Conservation (phyloP, 2,888 invertebrate genomes). For the Cataglyphis altisquamis region DNA sequence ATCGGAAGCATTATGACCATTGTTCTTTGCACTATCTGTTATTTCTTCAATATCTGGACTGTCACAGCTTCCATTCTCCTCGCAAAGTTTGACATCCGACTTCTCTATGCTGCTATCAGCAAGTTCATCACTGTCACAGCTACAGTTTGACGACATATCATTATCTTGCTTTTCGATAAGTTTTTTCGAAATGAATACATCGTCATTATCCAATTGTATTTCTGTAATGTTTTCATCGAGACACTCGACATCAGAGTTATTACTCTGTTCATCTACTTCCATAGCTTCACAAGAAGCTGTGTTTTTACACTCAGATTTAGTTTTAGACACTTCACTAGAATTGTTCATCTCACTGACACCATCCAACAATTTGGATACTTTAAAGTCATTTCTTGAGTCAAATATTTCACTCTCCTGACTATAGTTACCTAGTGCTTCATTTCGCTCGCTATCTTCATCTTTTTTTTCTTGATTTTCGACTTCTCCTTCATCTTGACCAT, state of each 20-base stretch:
- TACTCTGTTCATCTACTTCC: constrained; percentile 83
- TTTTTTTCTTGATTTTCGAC: constrained; percentile 64
- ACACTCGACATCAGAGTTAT: constrained; percentile 84
- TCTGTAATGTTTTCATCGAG: constrained; percentile 80
- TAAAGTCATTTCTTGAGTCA: constrained; percentile 69
- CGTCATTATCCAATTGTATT: constrained; percentile 83
- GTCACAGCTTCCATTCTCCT: constrained; percentile 84
- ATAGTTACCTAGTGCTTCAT: constrained; percentile 72
- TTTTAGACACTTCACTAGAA: constrained; percentile 83
- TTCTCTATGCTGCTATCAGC: constrained; percentile 75
- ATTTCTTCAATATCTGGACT: constrained; percentile 85
- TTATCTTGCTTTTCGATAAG: constrained; percentile 81
- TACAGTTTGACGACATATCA: constrained; percentile 77
- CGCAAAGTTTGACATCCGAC: constrained; percentile 81
- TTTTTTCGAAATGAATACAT: constrained; percentile 73
- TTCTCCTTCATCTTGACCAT: constrained; percentile 62
- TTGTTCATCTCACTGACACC: constrained; percentile 88
- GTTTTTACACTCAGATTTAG: constrained; percentile 74
- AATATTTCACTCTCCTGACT: constrained; percentile 64
- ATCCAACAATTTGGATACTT: constrained; percentile 71
- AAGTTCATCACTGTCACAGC: constrained; percentile 75
- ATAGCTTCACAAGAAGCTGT: constrained; percentile 76
- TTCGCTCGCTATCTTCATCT: constrained; percentile 71
- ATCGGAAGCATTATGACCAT: constrained; percentile 78
- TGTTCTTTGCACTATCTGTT: constrained; percentile 80